Evolutionary conservation across 2,113 vertebrate genomes (phyloP).

Genomic region (Proteles cristata): DNA sequence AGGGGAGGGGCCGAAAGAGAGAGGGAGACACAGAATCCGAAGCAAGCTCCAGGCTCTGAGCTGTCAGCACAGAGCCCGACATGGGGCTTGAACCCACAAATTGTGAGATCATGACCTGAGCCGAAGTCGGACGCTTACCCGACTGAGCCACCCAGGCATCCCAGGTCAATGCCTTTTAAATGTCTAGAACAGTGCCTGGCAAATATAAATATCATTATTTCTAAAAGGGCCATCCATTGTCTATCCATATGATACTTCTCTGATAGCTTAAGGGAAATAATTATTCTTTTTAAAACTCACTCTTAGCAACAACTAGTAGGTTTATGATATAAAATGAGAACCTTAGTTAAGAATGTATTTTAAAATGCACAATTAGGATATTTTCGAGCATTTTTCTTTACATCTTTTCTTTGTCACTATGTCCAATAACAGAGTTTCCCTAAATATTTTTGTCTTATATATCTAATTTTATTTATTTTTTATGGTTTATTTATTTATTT

Average conservation of each 20-base stretch:
- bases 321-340: neutral
- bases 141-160: too few species aligned
- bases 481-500: too few species aligned
- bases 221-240: neutral
- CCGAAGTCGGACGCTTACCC: too few species aligned
- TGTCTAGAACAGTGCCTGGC: neutral
- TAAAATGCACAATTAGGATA: neutral
- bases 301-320: neutral
- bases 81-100: too few species aligned
- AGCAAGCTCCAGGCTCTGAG: too few species aligned
- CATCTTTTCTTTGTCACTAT: constrained; percentile 21
- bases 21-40: too few species aligned
- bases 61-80: too few species aligned
- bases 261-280: neutral
- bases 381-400: constrained; percentile 19
- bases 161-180: neutral
- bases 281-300: neutral
- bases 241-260: neutral
- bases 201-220: constrained; percentile 41
- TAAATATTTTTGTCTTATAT: constrained; percentile 45
- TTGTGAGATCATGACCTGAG: too few species aligned
- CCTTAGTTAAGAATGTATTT: neutral
- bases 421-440: neutral
- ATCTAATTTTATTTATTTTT: neutral
- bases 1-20: too few species aligned